These are phyloP conservation scores for Myanophis thanlyinensis DNA, from an alignment of 2,113 vertebrate species.

Conservation along the genomic window DNA sequence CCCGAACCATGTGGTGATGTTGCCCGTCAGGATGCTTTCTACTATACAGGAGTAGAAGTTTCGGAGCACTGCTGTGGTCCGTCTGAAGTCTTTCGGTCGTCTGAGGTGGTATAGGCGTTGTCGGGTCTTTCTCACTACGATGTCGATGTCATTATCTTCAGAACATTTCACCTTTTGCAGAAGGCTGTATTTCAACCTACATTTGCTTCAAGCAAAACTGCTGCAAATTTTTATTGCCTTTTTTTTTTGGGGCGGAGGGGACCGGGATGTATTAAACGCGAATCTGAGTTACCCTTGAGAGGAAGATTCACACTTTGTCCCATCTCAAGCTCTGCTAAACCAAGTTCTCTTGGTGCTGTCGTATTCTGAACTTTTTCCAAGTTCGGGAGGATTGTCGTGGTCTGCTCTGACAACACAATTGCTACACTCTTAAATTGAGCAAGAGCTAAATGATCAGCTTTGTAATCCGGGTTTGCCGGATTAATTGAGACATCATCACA, in stretches of 20 bases:
- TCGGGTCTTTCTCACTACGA: no score
- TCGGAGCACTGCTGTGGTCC: no score
- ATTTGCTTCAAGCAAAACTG: neutral
- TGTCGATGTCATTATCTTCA: neutral
- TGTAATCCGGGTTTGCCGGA: neutral
- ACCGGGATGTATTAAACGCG: no score
- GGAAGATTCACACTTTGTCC: neutral
- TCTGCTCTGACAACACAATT: neutral
- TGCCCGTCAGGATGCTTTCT: no score
- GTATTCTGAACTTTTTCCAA: neutral
- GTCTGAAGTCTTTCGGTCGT: no score
- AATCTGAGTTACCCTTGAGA: no score
- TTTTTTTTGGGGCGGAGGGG: no score
- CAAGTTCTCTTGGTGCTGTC: neutral
- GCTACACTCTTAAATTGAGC: neutral
- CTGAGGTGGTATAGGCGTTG: no score
- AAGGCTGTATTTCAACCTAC: neutral
- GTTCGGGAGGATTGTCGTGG: neutral
- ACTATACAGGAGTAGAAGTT: no score
- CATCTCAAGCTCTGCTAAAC: neutral
- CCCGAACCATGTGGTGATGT: no score
- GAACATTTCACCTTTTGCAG: neutral
- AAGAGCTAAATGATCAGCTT: neutral
- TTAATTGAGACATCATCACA: neutral
- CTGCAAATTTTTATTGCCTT: neutral